Evolutionary conservation across 2,113 vertebrate genomes (phyloP).

Genomic region (Upupa epops): DNA sequence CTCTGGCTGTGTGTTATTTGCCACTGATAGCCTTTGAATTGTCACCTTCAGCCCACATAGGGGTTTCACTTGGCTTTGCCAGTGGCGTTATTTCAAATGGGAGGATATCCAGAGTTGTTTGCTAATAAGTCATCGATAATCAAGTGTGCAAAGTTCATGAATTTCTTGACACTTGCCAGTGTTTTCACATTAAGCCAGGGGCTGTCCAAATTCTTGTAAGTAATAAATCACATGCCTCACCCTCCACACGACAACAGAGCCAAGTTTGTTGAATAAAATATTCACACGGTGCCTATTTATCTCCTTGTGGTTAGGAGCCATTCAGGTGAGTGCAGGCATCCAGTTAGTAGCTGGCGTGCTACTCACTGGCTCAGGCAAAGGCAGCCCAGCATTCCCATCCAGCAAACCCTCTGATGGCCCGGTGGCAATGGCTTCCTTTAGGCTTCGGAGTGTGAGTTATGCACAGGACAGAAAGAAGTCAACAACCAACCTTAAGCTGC

Average conservation of each 20-base stretch:
- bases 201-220: slow-evolving; percentile 60
- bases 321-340: slow-evolving; percentile 37
- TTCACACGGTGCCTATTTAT: slow-evolving; percentile 53
- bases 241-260: slow-evolving; percentile 21
- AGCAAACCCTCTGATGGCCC: not conserved
- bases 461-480: not conserved
- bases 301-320: not conserved
- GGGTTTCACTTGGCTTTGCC: not conserved
- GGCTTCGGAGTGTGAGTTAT: not conserved
- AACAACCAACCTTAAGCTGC: not conserved
- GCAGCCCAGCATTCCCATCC: not conserved
- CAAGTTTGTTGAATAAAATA: slow-evolving; percentile 49
- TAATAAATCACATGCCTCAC: slow-evolving; percentile 62
- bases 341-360: not conserved
- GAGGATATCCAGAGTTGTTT: slow-evolving; percentile 51
- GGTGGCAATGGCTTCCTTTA: not conserved
- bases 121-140: slow-evolving; percentile 30
- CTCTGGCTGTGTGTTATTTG: not conserved
- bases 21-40: not conserved
- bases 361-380: slow-evolving; percentile 13
- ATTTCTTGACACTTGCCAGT: slow-evolving; percentile 51
- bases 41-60: not conserved
- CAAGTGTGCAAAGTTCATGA: slow-evolving; percentile 17
- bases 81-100: slow-evolving; percentile 17
- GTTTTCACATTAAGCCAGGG: slow-evolving; percentile 51